Evolutionary conservation across 2,113 vertebrate species (phyloP), one percentile per base, ranked within the genome.

Genomic region (Amphilophus citrinellus): DNA sequence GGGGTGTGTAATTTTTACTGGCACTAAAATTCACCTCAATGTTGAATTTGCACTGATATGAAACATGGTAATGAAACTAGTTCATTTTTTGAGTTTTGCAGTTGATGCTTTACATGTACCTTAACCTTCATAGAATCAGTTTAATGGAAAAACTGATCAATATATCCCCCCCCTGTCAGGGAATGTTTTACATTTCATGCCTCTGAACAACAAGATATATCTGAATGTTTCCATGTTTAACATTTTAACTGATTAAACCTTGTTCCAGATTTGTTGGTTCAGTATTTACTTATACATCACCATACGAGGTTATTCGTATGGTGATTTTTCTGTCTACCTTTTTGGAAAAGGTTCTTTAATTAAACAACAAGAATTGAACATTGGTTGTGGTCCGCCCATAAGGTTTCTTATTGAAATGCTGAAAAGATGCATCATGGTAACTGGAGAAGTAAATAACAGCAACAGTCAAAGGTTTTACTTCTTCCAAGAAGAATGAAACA

Each of bases 161-260:
- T 30, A 68, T 24, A 4, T 22, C 35, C 27, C 53, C 63, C 18
- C 50, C 22, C 24, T 73, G 88, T 84, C 61, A 80, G 82, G 84
- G 83, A 86, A 83, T 53, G 58, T 77, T 87, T 84, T 62, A 35
- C 79, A 83, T 86, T 77, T 80, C 47, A 90, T 91, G 66, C 84
- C 83, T 88, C 88, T 82, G 88, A 88, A 85, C 68, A 82, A 90
- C 73, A 85, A 79, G 18, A 37, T 83, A 66, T 83, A 79, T 79
- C 58, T 90, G 77, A 86, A 82, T 86, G 73, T 88, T 81, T 89
- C 44, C 76, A 44, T 84, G 68, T 86, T 86, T 22, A 79, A 83
- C 65, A 87, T 86, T 86, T 90, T 50, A 79, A 83, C 59, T 63
- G 39, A 88, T 90, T 89, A 84, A 92, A 92, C 83, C 18, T 71